Percentiles rank a stretch among this genome's conserved stretches.
These are phyloP conservation scores for Asteroscopus sphinx DNA, from an alignment of 2,888 invertebrate genomes.

Conservation along the genomic window DNA sequence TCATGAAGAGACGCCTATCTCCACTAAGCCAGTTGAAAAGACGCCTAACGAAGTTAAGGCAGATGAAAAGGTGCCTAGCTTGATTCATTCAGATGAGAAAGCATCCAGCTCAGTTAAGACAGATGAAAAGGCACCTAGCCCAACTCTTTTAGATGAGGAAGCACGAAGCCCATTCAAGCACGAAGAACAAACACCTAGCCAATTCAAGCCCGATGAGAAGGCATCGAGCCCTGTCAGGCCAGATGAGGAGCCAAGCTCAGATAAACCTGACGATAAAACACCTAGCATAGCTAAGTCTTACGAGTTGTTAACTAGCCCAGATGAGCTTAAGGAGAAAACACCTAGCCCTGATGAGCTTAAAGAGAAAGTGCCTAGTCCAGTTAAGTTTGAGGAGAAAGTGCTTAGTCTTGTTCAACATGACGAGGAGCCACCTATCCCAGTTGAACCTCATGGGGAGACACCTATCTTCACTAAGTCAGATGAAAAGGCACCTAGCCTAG, in stretches of 20 bases:
- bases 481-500: constrained; percentile 34
- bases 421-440: not conserved
- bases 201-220: constrained; percentile 17
- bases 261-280: constrained; percentile 25
- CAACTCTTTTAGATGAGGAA: constrained; percentile 10
- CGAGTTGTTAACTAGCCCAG: constrained; percentile 4
- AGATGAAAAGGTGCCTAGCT: not conserved
- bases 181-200: too few species aligned
- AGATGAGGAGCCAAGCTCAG: constrained; percentile 26
- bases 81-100: constrained; percentile 11
- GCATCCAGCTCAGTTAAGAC: constrained; percentile 11
- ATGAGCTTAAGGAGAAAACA: constrained; percentile 6
- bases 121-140: constrained; percentile 20
- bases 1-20: constrained; percentile 1
- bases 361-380: constrained; percentile 27
- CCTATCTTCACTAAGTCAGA: constrained; percentile 25
- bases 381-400: constrained; percentile 2
- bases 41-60: not conserved
- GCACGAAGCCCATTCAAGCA: constrained; percentile 9
- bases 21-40: constrained; percentile 13
- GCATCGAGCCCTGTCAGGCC: constrained; percentile 7
- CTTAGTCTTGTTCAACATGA: not conserved
- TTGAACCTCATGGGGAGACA: constrained; percentile 22
- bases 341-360: constrained; percentile 18
- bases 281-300: not conserved